Conservation (phyloP, 2,113 vertebrate genomes). For the Pelecanoides urinatrix region DNA sequence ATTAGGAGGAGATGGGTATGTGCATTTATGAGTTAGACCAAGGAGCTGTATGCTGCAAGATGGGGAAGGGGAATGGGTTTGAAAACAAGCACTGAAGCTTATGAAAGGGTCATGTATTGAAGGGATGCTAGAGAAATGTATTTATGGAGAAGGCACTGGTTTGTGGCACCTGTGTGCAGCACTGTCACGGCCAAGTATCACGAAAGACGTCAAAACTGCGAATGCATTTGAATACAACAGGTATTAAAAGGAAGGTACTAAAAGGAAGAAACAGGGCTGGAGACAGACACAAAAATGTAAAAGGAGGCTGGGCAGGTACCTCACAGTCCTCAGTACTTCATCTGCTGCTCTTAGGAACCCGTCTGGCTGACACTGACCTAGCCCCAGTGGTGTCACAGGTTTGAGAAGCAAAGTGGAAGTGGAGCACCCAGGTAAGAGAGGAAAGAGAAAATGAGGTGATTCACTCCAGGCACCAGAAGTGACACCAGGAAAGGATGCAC, state of each 20-base stretch:
- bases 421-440: background rate
- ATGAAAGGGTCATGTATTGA: background rate
- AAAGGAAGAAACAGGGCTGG: background rate
- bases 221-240: background rate
- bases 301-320: background rate
- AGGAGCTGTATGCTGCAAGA: background rate
- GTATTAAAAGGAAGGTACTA: background rate
- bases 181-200: background rate
- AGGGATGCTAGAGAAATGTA: background rate
- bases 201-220: background rate
- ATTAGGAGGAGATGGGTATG: constrained; percentile 14
- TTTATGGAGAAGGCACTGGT: background rate
- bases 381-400: background rate
- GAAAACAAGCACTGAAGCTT: constrained; percentile 34
- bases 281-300: background rate
- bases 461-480: background rate
- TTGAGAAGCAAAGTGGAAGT: background rate
- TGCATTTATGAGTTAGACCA: background rate
- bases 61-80: background rate
- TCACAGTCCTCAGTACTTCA: background rate
- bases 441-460: background rate
- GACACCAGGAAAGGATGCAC: background rate
- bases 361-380: background rate
- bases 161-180: background rate
- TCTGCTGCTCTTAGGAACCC: background rate